phyloP scores from a whole-genome alignment of 2,888 invertebrate genomes.

The Erebia palarica region DNA sequence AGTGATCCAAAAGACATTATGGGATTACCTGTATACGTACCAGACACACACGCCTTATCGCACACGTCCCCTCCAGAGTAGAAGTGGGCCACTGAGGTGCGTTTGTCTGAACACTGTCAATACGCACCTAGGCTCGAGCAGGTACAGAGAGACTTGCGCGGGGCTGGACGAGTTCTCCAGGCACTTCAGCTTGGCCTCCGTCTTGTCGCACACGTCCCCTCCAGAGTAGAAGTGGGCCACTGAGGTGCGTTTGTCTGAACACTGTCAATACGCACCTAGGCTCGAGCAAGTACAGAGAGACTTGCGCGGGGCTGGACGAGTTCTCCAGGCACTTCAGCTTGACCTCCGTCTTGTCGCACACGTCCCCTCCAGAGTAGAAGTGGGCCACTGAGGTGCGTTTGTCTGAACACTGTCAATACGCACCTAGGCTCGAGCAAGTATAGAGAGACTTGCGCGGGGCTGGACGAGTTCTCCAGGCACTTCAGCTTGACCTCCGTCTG shows the following conservation, averaged over 20 bases:
- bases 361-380: conserved; percentile 23
- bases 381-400: conserved; percentile 87
- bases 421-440: conserved; percentile 89
- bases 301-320: conserved; percentile 88
- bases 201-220: conserved; percentile 79
- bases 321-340: conserved; percentile 82
- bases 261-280: conserved; percentile 54
- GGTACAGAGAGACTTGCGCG: conserved; percentile 92
- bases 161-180: conserved; percentile 85
- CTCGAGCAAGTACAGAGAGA: conserved; percentile 94
- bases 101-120: background rate
- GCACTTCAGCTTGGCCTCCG: conserved; percentile 88
- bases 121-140: conserved; percentile 86
- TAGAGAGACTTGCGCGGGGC: conserved; percentile 91
- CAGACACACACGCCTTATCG: too few relatives aligned
- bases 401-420: background rate
- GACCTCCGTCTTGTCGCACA: conserved; percentile 95
- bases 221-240: too few relatives aligned
- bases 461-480: conserved; percentile 87
- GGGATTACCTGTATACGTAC: too few relatives aligned
- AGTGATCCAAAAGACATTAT: too few relatives aligned
- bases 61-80: too few relatives aligned
- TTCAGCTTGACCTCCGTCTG: conserved; percentile 94
- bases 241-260: too few relatives aligned
- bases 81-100: too few relatives aligned